phyloP scores from a whole-genome alignment of 2,797 vertebrate genomes.

The Gadopsis bispinosus region DNA sequence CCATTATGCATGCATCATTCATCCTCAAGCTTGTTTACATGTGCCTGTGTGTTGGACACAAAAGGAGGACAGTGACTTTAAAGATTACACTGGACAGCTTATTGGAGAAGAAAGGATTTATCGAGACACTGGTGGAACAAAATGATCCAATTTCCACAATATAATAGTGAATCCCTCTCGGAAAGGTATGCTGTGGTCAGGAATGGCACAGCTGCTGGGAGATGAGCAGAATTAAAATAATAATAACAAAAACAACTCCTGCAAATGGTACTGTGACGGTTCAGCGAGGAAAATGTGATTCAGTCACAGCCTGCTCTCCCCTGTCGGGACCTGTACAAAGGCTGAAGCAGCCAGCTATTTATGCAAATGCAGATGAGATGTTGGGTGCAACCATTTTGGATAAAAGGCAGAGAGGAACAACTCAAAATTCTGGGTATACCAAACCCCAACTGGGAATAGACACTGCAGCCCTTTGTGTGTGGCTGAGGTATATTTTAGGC shows the following conservation, averaged over 20 bases:
- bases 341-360: constrained; percentile 64
- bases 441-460: constrained; percentile 47
- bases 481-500: constrained; percentile 29
- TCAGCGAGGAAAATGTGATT: constrained; percentile 59
- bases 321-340: constrained; percentile 65
- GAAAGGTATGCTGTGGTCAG: constrained; percentile 33
- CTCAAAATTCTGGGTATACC: constrained; percentile 40
- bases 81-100: constrained; percentile 23
- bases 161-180: constrained; percentile 35
- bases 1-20: constrained; percentile 25
- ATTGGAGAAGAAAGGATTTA: constrained; percentile 46
- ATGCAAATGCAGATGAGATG: constrained; percentile 69
- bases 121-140: constrained; percentile 36
- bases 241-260: constrained; percentile 53
- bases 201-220: constrained; percentile 51
- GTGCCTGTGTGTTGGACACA: constrained; percentile 10
- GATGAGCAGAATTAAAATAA: constrained; percentile 63
- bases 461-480: constrained; percentile 21
- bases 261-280: constrained; percentile 48
- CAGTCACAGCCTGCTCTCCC: constrained; percentile 63
- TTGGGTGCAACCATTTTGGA: constrained; percentile 61
- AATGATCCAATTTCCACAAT: constrained; percentile 52
- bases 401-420: constrained; percentile 58
- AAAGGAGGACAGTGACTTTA: constrained; percentile 19
- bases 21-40: constrained; percentile 19